Percentiles rank a stretch among this genome's conserved stretches.
These are phyloP conservation scores for Drosophila subsilvestris DNA, from an alignment of 2,888 invertebrate genomes.

Conservation along the genomic window DNA sequence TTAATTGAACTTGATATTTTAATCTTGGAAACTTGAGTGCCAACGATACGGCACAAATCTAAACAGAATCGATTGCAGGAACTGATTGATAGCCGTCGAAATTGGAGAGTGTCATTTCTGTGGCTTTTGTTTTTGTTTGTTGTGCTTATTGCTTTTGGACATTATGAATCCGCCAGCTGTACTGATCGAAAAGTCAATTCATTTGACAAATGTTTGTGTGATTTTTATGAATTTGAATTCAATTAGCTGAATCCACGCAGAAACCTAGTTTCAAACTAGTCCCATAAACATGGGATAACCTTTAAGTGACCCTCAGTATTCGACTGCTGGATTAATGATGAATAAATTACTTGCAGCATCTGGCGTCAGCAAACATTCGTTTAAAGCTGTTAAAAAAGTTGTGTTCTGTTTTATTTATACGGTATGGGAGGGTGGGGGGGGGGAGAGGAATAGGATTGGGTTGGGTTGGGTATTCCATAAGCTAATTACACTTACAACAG, in stretches of 20 bases:
- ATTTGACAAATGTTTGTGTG: neutral
- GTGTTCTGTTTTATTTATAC: conserved; percentile 59
- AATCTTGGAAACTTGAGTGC: conserved; percentile 27
- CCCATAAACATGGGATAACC: neutral
- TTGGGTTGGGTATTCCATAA: conserved; percentile 15
- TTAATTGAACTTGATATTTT: conserved; percentile 20
- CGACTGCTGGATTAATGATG: conserved; percentile 1
- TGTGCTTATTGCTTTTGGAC: neutral
- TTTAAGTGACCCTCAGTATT: neutral
- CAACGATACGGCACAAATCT: conserved; percentile 3
- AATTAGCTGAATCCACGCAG: neutral
- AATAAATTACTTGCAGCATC: conserved; percentile 11
- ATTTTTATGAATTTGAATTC: neutral
- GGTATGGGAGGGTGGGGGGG: conserved; percentile 34
- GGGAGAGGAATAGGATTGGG: neutral
- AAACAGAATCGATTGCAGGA: conserved; percentile 8
- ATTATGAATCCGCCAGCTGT: neutral
- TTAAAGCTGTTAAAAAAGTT: conserved; percentile 55
- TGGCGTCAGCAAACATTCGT: neutral
- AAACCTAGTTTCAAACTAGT: conserved; percentile 1
- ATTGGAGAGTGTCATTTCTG: conserved; percentile 8
- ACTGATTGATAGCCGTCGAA: conserved; percentile 23
- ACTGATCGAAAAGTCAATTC: neutral
- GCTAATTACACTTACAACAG: conserved; percentile 43
- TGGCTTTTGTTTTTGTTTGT: neutral